phyloP scores from a whole-genome alignment of 2,113 vertebrate species.

The Emydocephalus ijimae region DNA sequence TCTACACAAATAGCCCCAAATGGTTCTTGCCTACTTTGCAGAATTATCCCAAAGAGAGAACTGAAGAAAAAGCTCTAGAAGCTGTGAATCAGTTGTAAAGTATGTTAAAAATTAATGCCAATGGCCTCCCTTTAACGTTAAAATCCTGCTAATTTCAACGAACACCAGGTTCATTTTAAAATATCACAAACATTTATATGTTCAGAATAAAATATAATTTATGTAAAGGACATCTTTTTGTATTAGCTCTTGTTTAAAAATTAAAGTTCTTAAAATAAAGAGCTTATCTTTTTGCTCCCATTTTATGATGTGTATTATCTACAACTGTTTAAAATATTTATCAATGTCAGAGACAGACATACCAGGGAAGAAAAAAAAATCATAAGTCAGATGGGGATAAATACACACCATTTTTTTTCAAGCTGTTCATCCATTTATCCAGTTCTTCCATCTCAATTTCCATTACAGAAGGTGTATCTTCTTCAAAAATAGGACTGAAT shows the following conservation, averaged over 20 bases:
- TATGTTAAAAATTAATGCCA: not conserved
- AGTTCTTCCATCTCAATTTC: constrained; percentile 98
- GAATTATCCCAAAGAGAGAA: constrained; percentile 1
- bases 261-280: constrained; percentile 43
- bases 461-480: constrained; percentile 94
- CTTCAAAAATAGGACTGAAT: constrained; percentile 94
- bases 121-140: not conserved
- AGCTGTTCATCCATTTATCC: constrained; percentile 88
- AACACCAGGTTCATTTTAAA: constrained; percentile 20
- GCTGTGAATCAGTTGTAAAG: rapidly evolving
- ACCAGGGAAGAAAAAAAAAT: constrained; percentile 7
- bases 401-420: constrained; percentile 82
- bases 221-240: not conserved
- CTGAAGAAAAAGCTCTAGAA: not conserved
- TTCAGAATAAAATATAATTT: constrained; percentile 27
- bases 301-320: constrained; percentile 42
- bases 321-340: constrained; percentile 37
- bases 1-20: not conserved
- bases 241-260: constrained; percentile 42
- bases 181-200: constrained; percentile 7
- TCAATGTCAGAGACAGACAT: not conserved
- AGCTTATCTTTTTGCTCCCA: constrained; percentile 40
- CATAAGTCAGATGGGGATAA: not conserved
- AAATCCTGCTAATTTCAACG: constrained; percentile 14
- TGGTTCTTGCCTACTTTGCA: not conserved